Conservation (phyloP, 2,797 vertebrate genomes). For the Enteromius mattozi region DNA sequence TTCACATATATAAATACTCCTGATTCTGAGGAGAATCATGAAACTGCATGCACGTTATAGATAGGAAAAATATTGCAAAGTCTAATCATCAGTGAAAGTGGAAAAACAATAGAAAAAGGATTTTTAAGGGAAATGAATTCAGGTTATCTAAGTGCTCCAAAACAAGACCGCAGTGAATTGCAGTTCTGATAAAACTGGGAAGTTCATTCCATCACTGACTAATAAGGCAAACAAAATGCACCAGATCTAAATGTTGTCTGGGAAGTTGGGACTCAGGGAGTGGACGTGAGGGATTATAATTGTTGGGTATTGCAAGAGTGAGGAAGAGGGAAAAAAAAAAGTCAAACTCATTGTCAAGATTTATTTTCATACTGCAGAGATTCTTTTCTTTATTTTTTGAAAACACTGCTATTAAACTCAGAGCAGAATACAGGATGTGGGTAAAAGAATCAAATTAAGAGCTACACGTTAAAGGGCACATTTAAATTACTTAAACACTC, state of each 20-base stretch:
- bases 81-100: background rate
- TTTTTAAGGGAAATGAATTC: background rate
- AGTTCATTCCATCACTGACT: background rate
- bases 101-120: background rate
- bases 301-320: background rate
- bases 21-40: background rate
- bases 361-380: slow-evolving; percentile 48
- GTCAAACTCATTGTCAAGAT: slow-evolving; percentile 37
- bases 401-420: slow-evolving; percentile 25
- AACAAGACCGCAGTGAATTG: background rate
- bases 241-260: background rate
- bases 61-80: background rate
- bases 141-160: background rate
- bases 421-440: slow-evolving; percentile 27
- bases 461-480: slow-evolving; percentile 40
- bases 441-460: slow-evolving; percentile 47
- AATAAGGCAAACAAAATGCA: slow-evolving; percentile 23
- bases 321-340: background rate
- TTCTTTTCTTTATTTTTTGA: slow-evolving; percentile 58
- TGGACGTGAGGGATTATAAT: background rate
- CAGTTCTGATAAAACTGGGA: background rate
- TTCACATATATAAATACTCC: background rate
- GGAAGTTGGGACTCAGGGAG: background rate
- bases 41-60: background rate
- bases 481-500: slow-evolving; percentile 19